Conservation (phyloP, 1,140 invertebrate genomes). For the Bombus confusus region DNA sequence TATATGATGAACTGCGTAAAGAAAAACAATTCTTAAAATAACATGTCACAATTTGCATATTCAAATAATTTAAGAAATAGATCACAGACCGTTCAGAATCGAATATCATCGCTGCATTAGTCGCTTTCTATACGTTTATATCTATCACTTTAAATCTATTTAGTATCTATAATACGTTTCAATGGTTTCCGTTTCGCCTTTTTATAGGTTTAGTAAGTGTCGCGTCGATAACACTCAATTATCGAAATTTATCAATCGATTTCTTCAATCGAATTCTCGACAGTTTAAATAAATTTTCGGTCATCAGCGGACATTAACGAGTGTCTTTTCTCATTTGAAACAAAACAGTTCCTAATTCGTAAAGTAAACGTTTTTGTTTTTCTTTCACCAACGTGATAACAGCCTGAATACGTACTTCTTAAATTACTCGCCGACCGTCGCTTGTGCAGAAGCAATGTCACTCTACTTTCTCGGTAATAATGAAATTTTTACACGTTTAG, state of each 20-base stretch:
- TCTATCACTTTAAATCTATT: background rate
- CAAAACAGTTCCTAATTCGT: background rate
- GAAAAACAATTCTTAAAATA: slow-evolving; percentile 14
- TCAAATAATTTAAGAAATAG: background rate
- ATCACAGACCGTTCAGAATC: background rate
- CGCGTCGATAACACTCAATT: background rate
- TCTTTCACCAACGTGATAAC: background rate
- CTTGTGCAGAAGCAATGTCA: background rate
- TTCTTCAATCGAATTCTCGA: background rate
- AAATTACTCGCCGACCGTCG: background rate
- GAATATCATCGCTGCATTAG: background rate
- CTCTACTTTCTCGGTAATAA: background rate
- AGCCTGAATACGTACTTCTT: background rate
- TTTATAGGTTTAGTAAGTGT: background rate
- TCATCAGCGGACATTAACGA: background rate
- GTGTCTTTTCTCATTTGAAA: background rate
- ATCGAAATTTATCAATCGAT: slow-evolving; percentile 27
- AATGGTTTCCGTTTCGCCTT: background rate
- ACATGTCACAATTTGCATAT: background rate
- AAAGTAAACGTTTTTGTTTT: background rate
- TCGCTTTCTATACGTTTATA: background rate
- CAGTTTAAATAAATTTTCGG: too few relatives aligned
- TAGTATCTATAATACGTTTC: too few relatives aligned
- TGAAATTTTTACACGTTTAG: background rate
- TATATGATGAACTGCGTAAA: background rate